These are phyloP conservation scores for Polylopha cassiicola DNA, from an alignment of 2,888 invertebrate genomes.

Conservation along the genomic window DNA sequence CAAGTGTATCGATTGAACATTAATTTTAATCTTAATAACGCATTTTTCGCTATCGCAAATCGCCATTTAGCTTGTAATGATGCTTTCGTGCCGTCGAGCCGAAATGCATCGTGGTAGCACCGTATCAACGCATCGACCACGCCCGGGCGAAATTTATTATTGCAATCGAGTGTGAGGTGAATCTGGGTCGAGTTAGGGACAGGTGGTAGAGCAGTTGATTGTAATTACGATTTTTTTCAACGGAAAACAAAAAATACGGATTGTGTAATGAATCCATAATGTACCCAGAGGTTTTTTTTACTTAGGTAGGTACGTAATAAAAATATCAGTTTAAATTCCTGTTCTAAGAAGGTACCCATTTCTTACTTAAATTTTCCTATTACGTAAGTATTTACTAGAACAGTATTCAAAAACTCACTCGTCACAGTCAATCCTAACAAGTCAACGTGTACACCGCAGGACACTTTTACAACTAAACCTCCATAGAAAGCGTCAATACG, in stretches of 20 bases:
- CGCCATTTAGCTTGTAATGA: slow-evolving; percentile 50
- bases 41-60: slow-evolving; percentile 44
- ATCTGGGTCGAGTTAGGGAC: slow-evolving; percentile 42
- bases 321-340: too few relatives aligned
- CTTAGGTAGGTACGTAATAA: too few relatives aligned
- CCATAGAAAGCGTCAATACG: slow-evolving; percentile 30
- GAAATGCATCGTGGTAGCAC: slow-evolving; percentile 47
- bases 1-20: too few relatives aligned
- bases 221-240: background rate
- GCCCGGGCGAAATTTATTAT: slow-evolving; percentile 44
- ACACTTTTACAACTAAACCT: slow-evolving; percentile 17
- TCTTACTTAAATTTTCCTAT: too few relatives aligned
- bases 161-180: slow-evolving; percentile 31
- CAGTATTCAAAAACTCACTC: background rate
- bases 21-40: slow-evolving; percentile 31
- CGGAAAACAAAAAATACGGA: background rate
- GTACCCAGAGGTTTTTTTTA: too few relatives aligned
- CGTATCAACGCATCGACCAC: slow-evolving; percentile 43
- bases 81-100: slow-evolving; percentile 38
- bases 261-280: too few relatives aligned
- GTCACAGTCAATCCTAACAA: slow-evolving; percentile 12
- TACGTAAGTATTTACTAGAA: too few relatives aligned
- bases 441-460: slow-evolving; percentile 14
- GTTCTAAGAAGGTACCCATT: too few relatives aligned
- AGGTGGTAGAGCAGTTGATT: slow-evolving; percentile 41